Conservation (phyloP, 2,113 vertebrate species). For the Stigmatopora argus region DNA sequence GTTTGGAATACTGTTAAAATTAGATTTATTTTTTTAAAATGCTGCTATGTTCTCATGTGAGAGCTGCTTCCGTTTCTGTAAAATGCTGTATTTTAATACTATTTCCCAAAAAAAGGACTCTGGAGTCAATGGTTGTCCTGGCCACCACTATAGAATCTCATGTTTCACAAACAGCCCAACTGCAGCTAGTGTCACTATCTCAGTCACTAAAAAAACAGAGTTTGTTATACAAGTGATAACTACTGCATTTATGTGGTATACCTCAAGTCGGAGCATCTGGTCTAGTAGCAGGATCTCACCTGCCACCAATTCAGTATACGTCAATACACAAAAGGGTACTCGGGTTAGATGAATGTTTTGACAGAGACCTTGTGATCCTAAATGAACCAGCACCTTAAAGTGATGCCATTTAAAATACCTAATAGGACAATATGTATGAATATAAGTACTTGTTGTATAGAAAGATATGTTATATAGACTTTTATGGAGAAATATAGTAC, state of each 20-base stretch:
- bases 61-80: conserved; percentile 60
- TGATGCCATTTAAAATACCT: conserved; percentile 46
- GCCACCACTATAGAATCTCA: conserved; percentile 36
- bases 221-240: conserved; percentile 13
- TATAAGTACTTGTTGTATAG: conserved; percentile 70
- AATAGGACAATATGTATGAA: conserved; percentile 61
- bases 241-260: conserved; percentile 15
- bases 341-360: conserved; percentile 69
- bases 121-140: conserved; percentile 36
- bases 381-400: conserved; percentile 75
- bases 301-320: conserved; percentile 8
- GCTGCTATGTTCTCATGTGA: conserved; percentile 65
- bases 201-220: conserved; percentile 14
- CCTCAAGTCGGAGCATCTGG: conserved; percentile 22
- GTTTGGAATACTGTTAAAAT: conserved; percentile 40
- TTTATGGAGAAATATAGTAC: conserved; percentile 70
- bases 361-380: conserved; percentile 56
- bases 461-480: conserved; percentile 69
- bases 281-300: conserved; percentile 23
- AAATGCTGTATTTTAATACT: conserved; percentile 54
- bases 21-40: conserved; percentile 24
- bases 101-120: conserved; percentile 31
- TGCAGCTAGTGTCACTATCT: conserved; percentile 18
- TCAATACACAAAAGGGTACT: conserved; percentile 54
- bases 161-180: conserved; percentile 27